Evolutionary conservation across 2,797 vertebrate species (phyloP).

Genomic region (Agapornis canus): DNA sequence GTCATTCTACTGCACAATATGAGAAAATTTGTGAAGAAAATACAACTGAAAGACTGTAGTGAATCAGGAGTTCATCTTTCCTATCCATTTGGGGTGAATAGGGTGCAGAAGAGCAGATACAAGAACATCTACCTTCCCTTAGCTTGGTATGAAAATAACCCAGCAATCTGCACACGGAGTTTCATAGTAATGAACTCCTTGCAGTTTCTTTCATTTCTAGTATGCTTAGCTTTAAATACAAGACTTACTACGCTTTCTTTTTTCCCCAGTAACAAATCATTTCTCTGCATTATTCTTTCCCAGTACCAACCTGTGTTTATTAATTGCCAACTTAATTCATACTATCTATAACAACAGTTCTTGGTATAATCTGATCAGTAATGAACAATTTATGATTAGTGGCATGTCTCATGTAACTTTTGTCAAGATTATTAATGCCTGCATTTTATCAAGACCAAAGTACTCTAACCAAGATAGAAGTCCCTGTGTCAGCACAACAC

Average conservation of each 20-base stretch:
- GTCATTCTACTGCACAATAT: not conserved
- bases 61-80: not conserved
- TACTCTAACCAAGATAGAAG: not conserved
- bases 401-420: not conserved
- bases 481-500: not conserved
- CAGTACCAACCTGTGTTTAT: not conserved
- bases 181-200: not conserved
- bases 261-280: not conserved
- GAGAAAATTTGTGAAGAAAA: not conserved
- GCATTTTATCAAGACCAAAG: not conserved
- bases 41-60: not conserved
- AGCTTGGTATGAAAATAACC: not conserved
- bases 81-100: not conserved
- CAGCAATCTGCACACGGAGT: not conserved
- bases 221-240: not conserved
- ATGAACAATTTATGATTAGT: not conserved
- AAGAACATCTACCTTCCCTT: not conserved
- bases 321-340: not conserved
- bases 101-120: not conserved
- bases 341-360: not conserved
- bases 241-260: not conserved
- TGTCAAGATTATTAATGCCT: not conserved
- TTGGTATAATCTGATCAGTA: not conserved
- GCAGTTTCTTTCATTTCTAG: not conserved
- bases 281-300: not conserved